Conservation (phyloP, 2,113 vertebrate genomes). For the Caranx melampygus region DNA sequence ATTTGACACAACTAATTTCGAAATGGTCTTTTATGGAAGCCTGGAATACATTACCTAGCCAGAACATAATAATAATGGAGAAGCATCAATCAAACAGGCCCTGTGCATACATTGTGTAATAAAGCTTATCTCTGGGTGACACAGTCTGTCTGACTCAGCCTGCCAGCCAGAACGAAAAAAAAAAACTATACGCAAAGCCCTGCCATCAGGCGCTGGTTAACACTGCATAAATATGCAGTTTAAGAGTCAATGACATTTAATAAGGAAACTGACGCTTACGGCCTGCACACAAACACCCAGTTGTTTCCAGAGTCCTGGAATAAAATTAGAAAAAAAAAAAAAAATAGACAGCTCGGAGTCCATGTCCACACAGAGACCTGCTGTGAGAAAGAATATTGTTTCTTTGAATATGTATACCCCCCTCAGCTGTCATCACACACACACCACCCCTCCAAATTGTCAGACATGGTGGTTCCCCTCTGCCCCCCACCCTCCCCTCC, state of each 20-base stretch:
- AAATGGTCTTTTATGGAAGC: constrained; percentile 73
- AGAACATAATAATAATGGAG: constrained; percentile 80
- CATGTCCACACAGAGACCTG: constrained; percentile 49
- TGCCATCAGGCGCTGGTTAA: constrained; percentile 78
- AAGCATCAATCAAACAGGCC: constrained; percentile 81
- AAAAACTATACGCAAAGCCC: constrained; percentile 57
- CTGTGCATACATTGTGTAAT: constrained; percentile 78
- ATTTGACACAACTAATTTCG: constrained; percentile 85
- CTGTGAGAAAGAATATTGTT: constrained; percentile 69
- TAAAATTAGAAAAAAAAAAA: constrained; percentile 44
- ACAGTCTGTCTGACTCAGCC: constrained; percentile 79
- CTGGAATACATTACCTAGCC: constrained; percentile 79
- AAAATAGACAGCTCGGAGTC: constrained; percentile 47
- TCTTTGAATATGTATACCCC: constrained; percentile 64
- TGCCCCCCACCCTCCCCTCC: background rate
- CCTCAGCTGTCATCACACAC: constrained; percentile 63
- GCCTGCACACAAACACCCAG: constrained; percentile 71
- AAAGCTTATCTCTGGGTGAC: constrained; percentile 85
- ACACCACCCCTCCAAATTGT: constrained; percentile 56
- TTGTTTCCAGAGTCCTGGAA: constrained; percentile 67
- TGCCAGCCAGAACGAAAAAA: constrained; percentile 63
- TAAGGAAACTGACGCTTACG: constrained; percentile 79
- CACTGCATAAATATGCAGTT: constrained; percentile 83
- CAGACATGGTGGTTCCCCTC: constrained; percentile 54
- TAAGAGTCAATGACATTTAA: constrained; percentile 85